phyloP scores from a whole-genome alignment of 2,888 invertebrate species.

The Drosophila paranaensis region DNA sequence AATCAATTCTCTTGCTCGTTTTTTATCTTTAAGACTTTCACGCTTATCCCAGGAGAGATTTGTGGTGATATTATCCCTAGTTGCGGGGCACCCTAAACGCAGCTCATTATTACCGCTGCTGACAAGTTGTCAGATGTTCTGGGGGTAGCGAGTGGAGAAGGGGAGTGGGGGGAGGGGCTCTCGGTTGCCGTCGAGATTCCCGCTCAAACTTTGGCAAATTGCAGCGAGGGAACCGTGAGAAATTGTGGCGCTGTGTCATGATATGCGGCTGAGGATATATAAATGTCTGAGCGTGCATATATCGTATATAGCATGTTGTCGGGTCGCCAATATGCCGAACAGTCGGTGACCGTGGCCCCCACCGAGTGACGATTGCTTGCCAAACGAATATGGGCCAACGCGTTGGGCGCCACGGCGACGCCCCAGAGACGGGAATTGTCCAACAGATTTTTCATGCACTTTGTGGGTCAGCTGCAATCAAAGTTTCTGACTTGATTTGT shows the following conservation, averaged over 20 bases:
- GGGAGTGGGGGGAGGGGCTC: too few relatives aligned
- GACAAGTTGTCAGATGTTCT: conserved; percentile 57
- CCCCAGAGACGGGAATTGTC: conserved; percentile 5
- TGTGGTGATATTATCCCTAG: conserved; percentile 5
- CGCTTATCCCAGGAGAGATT: background rate
- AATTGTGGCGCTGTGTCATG: conserved; percentile 31
- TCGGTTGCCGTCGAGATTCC: conserved; percentile 5
- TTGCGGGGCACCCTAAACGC: conserved; percentile 17
- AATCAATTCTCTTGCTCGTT: too few relatives aligned
- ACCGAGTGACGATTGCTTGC: conserved; percentile 35
- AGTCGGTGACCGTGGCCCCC: conserved; percentile 52
- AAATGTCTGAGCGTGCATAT: conserved; percentile 5
- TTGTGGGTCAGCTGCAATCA: conserved; percentile 34
- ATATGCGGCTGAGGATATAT: background rate
- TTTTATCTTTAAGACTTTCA: background rate
- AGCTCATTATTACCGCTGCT: conserved; percentile 62
- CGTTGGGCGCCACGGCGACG: conserved; percentile 53
- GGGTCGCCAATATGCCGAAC: conserved; percentile 41
- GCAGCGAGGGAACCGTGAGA: conserved; percentile 56
- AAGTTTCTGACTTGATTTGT: background rate
- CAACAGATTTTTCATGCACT: background rate
- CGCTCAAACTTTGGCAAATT: conserved; percentile 36
- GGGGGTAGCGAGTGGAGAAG: background rate
- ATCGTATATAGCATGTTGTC: conserved; percentile 11
- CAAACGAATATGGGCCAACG: conserved; percentile 43